Evolutionary conservation across 2,797 vertebrate genomes (phyloP), one percentile per base, ranked within the genome.

Genomic region (Rhinoraja longicauda): DNA sequence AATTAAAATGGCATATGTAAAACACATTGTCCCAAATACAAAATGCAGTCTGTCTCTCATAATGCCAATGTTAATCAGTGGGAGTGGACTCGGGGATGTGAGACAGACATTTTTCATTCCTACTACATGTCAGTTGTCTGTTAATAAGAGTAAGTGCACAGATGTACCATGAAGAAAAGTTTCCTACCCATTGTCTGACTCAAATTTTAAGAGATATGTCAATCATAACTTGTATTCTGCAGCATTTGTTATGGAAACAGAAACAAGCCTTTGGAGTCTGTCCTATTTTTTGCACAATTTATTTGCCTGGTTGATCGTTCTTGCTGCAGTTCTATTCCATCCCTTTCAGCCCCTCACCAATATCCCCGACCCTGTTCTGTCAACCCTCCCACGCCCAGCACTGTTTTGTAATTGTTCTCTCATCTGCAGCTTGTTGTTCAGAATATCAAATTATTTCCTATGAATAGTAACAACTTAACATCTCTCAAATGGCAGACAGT

Each of bases 111-210:
- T 67, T 67, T 39, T 90, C 86, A 90, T 64, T 64, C 64, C 62
- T 90, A 13, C 64, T 19, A 29, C n/a, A 39, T 24, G 64, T 67
- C 15, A 67, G 17, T 90, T 90, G 59, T 67, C 62, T 39, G 86
- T 70, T 39, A 90, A 36, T 90, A 15, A 64, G 19, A 90, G 32
- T 90, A 90, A 67, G n/a, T 67, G 32, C 64, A 36, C 59, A 64
- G 86, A 64, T 70, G 84, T 67, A 62, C 84, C 7, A 19, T 90
- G 86, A 90, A 67, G 88, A 67, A 88, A 88, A 82, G 79, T 82
- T 82, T 82, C 79, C 79, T 10, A 67, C 6, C 10, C 32, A 36
- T 59, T 86, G 70, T 19, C 3, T 67, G 5, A 36, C 21, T 67
- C 15, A 67, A 67, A 67, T 19, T 26, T 90, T 64, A 2, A 67